Evolutionary conservation across 1,140 invertebrate species (phyloP).

Genomic region (Daktulosphaira vitifoliae): DNA sequence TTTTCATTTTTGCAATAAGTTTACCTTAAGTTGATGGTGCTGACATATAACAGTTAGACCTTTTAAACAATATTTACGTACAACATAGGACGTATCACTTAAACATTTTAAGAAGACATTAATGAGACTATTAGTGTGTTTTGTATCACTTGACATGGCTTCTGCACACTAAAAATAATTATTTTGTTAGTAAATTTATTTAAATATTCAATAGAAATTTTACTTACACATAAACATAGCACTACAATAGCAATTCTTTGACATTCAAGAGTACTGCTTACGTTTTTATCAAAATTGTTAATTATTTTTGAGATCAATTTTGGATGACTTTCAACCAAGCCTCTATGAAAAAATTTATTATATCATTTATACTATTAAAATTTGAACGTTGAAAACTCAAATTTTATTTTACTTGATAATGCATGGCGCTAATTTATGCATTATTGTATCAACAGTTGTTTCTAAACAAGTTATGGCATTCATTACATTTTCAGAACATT

Average conservation of each 20-base stretch:
- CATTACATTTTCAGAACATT: constrained; percentile 16
- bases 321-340: constrained; percentile 9
- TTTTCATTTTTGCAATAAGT: neutral
- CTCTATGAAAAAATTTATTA: neutral
- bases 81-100: neutral
- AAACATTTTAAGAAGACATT: constrained; percentile 21
- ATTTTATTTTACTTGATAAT: constrained; percentile 6
- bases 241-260: constrained; percentile 21
- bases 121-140: constrained; percentile 7
- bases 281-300: constrained; percentile 1
- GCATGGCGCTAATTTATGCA: constrained; percentile 25
- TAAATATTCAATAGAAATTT: no score
- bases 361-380: neutral
- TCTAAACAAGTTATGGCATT: constrained; percentile 3
- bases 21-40: constrained; percentile 9
- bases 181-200: no score
- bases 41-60: constrained; percentile 28
- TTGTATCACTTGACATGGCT: neutral
- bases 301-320: constrained; percentile 21
- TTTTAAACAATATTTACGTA: constrained; percentile 26
- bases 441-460: constrained; percentile 18
- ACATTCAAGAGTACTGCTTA: constrained; percentile 18
- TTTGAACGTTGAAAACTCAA: neutral
- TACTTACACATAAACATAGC: constrained; percentile 17
- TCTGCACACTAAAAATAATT: constrained; percentile 17